A percentile compares a stretch with the other conserved stretches of the same genome.
Evolutionary conservation across 2,113 vertebrate species (phyloP).

Genomic region (Ochotona princeps): DNA sequence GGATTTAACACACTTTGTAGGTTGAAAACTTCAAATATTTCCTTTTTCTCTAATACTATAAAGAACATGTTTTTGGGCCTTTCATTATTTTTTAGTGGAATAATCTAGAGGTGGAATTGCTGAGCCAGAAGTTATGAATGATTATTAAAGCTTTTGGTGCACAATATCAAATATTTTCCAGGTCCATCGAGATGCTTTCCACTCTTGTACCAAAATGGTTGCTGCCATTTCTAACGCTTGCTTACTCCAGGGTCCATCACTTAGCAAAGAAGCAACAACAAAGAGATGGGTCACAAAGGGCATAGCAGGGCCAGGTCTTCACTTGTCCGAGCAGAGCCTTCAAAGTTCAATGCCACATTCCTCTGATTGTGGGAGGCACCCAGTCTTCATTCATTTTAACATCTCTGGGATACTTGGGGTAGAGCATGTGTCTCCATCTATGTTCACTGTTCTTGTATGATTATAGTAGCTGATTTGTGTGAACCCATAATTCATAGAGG

Average conservation of each 20-base stretch:
- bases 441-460: background rate
- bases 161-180: background rate
- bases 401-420: background rate
- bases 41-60: background rate
- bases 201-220: background rate
- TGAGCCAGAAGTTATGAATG: background rate
- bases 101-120: background rate
- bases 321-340: background rate
- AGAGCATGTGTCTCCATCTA: background rate
- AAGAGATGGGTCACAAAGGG: background rate
- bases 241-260: background rate
- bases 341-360: background rate
- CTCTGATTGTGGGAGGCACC: background rate
- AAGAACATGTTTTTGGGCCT: background rate
- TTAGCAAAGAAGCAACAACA: background rate
- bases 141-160: background rate
- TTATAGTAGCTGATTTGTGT: background rate
- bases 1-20: background rate
- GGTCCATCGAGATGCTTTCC: background rate
- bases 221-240: background rate
- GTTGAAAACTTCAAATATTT: background rate
- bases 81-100: background rate
- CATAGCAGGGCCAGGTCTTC: background rate
- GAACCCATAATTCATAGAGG: fast-evolving
- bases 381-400: background rate